Evolutionary conservation across 2,888 invertebrate species (phyloP), one percentile per base, ranked within the genome.

Genomic region (Andrena bicolor): DNA sequence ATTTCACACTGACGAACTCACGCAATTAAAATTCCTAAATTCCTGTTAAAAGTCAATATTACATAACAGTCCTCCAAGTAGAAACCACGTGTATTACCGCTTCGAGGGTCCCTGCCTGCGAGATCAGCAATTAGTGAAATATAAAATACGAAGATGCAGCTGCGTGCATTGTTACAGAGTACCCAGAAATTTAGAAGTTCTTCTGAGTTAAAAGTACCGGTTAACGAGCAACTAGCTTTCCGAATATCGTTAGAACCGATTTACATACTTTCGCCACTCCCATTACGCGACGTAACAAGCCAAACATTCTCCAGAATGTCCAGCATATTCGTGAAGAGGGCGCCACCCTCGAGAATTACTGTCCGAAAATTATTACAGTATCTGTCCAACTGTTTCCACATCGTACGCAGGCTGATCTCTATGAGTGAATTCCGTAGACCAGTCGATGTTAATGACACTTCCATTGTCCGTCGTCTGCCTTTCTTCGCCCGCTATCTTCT

Each of bases 371-470:
- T 20, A 51, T 51, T 51, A 8, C 20, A 20, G 51, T 51, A 51
- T n/a, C 26, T 8, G 28, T 61, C 30, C 28, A 49, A 60, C 60
- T 48, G 20, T 53, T 48, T 48, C 28, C 23, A 2, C 20, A 41
- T 7, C 20, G 4, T 20, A 32, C 32, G 28, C 30, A 23, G 20
- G 7, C 7, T 2, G 23, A n/a, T 32, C 30, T 7, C 30, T 8
- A 51, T 28, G 23, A 3, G 20, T n/a, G 76, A 48, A 63, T 48
- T 13, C 26, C 8, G 26, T 30, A 2, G 28, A 51, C 23, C 48
- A 26, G 56, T 61, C 66, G 58, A 68, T 72, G 80, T 61, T 71
- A 80, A 71, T 63, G 71, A 72, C 53, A 61, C 66, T n/a, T 53
- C 53, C 23, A 68, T 68, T 72, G 71, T 51, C 32, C 20, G 65